These are phyloP conservation scores for Thymallus thymallus DNA, from an alignment of 2,113 vertebrate species.

Conservation along the genomic window DNA sequence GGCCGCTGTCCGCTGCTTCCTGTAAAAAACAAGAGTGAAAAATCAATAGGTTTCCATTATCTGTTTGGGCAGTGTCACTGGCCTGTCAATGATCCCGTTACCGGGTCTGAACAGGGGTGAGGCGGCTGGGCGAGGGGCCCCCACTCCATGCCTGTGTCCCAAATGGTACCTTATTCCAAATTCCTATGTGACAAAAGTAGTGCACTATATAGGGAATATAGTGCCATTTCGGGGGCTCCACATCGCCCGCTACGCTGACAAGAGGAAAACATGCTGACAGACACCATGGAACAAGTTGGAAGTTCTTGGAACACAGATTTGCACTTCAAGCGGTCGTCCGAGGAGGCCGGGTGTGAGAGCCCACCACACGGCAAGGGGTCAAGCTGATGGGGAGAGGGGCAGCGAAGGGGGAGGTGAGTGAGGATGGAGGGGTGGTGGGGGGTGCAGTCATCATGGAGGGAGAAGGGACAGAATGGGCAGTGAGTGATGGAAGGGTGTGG, in stretches of 20 bases:
- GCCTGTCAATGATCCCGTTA: conserved; percentile 98
- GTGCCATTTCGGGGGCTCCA: too few relatives aligned
- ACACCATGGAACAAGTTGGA: conserved; percentile 82
- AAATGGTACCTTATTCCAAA: background rate
- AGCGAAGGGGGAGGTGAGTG: conserved; percentile 29
- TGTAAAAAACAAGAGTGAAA: conserved; percentile 53
- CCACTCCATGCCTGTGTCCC: conserved; percentile 31
- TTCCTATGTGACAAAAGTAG: too few relatives aligned
- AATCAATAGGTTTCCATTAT: conserved; percentile 99
- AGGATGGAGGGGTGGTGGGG: too few relatives aligned
- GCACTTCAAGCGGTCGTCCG: conserved; percentile 81
- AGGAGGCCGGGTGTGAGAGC: conserved; percentile 73
- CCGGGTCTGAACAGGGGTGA: conserved; percentile 74
- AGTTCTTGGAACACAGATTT: conserved; percentile 83
- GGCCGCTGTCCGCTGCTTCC: conserved; percentile 47
- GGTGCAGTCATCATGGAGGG: too few relatives aligned
- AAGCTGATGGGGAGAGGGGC: conserved; percentile 35
- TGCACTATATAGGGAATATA: too few relatives aligned
- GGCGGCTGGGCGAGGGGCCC: conserved; percentile 14
- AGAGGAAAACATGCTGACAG: conserved; percentile 92
- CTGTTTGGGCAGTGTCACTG: conserved; percentile 91
- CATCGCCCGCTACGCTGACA: conserved; percentile 81
- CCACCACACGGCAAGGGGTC: conserved; percentile 73
- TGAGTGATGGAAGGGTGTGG: too few relatives aligned
- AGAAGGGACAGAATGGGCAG: too few relatives aligned